Evolutionary conservation across 1,140 invertebrate genomes (phyloP).

Genomic region (Bombus pascuorum): DNA sequence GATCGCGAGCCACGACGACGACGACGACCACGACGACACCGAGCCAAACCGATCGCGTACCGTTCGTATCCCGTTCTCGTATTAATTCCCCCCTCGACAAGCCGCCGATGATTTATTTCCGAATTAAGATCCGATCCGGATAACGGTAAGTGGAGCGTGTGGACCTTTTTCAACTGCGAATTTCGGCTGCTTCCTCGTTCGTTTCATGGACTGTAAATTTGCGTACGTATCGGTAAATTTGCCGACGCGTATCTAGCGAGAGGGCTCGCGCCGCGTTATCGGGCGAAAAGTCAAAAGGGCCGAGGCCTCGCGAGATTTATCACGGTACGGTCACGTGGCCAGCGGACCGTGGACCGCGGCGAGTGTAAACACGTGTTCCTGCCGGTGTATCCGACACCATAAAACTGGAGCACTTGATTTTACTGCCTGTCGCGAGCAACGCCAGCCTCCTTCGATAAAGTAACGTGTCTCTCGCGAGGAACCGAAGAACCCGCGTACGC

Average conservation of each 20-base stretch:
- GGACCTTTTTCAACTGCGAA: background rate
- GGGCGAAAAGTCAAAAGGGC: slow-evolving; percentile 49
- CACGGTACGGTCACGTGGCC: slow-evolving; percentile 59
- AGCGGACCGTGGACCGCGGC: slow-evolving; percentile 50
- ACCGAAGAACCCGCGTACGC: background rate
- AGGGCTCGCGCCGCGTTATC: slow-evolving; percentile 51
- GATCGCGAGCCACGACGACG: background rate
- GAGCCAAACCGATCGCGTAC: background rate
- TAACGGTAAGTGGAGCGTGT: slow-evolving; percentile 25
- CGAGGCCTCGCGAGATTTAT: slow-evolving; percentile 59
- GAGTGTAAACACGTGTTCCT: slow-evolving; percentile 66
- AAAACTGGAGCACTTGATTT: slow-evolving; percentile 71
- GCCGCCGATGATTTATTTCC: slow-evolving; percentile 58
- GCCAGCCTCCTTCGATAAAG: slow-evolving; percentile 55
- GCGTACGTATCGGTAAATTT: background rate
- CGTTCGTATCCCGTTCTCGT: background rate
- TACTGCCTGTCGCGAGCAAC: slow-evolving; percentile 55
- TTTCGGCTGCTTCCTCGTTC: background rate
- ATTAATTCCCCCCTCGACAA: slow-evolving; percentile 45
- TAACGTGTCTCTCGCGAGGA: slow-evolving; percentile 19
- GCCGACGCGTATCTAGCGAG: slow-evolving; percentile 6
- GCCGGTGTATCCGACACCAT: slow-evolving; percentile 60
- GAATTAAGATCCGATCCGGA: slow-evolving; percentile 51
- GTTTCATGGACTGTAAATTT: background rate
- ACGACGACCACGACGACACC: background rate